These are phyloP conservation scores for Papilio gigon DNA, from an alignment of 2,888 invertebrate genomes.

Conservation along the genomic window DNA sequence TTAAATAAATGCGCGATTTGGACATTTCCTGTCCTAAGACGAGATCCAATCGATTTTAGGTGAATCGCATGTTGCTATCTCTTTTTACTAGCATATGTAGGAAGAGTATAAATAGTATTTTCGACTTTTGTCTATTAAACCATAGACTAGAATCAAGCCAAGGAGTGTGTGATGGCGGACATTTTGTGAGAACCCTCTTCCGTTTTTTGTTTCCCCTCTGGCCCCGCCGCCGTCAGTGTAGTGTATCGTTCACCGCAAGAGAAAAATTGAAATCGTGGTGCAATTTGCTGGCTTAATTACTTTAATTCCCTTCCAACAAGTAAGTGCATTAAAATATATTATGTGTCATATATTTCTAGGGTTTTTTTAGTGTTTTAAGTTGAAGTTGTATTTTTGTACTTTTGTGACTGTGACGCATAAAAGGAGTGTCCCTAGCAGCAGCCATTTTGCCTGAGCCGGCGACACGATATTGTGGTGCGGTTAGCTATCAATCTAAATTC, in stretches of 20 bases:
- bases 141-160: conserved; percentile 34
- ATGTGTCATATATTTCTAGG: conserved; percentile 65
- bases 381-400: conserved; percentile 57
- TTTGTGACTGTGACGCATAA: conserved; percentile 83
- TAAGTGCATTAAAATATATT: conserved; percentile 71
- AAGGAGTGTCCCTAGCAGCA: conserved; percentile 84
- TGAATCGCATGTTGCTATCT: conserved; percentile 41
- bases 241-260: conserved; percentile 82
- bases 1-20: conserved; percentile 44
- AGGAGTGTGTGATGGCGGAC: conserved; percentile 65
- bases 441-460: conserved; percentile 83
- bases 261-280: conserved; percentile 80
- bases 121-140: conserved; percentile 7
- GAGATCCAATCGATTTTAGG: conserved; percentile 38
- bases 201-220: conserved; percentile 81
- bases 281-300: conserved; percentile 81
- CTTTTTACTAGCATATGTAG: conserved; percentile 38
- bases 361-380: conserved; percentile 59
- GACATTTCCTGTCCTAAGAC: conserved; percentile 37
- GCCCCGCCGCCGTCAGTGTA: conserved; percentile 82
- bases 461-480: conserved; percentile 79
- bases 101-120: conserved; percentile 41
- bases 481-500: conserved; percentile 62
- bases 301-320: conserved; percentile 81
- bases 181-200: conserved; percentile 79